Percentiles rank a stretch among this genome's conserved stretches.
Evolutionary conservation across 2,113 vertebrate species (phyloP).

Genomic region (Barnardius zonarius): DNA sequence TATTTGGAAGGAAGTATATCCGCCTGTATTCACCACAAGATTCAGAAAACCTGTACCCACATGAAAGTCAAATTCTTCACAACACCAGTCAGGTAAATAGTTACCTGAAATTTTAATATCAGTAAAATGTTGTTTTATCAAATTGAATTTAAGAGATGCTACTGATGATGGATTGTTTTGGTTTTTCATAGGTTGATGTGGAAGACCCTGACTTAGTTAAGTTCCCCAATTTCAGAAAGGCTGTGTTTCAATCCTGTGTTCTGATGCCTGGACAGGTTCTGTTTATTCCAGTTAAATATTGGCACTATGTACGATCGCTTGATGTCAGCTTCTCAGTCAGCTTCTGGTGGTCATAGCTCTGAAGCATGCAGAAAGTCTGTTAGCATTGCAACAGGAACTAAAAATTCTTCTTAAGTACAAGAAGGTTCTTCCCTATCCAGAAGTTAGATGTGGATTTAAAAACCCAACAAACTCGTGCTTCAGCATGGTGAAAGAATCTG

Average conservation of each 20-base stretch:
- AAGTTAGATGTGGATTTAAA: neutral
- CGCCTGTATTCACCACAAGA: conserved; percentile 84
- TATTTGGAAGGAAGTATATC: conserved; percentile 92
- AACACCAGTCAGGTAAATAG: conserved; percentile 93
- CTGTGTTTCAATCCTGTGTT: conserved; percentile 83
- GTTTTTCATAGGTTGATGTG: conserved; percentile 83
- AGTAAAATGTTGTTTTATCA: neutral
- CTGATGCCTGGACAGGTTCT: conserved; percentile 88
- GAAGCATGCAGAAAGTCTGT: neutral
- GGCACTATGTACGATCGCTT: conserved; percentile 91
- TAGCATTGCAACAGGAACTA: neutral
- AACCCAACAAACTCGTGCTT: neutral
- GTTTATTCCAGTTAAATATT: conserved; percentile 88
- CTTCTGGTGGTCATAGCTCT: conserved; percentile 94
- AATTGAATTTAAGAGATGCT: neutral
- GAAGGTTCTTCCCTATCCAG: neutral
- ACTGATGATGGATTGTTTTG: neutral
- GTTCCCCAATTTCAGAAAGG: conserved; percentile 86
- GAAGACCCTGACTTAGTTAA: conserved; percentile 82
- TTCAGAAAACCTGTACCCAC: conserved; percentile 86
- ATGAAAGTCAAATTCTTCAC: conserved; percentile 87
- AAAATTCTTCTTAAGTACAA: neutral
- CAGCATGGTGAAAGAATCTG: neutral
- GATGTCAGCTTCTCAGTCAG: conserved; percentile 95
- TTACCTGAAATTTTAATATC: neutral